Conservation (phyloP, 2,888 invertebrate species). For the Colostygia pectinataria region DNA sequence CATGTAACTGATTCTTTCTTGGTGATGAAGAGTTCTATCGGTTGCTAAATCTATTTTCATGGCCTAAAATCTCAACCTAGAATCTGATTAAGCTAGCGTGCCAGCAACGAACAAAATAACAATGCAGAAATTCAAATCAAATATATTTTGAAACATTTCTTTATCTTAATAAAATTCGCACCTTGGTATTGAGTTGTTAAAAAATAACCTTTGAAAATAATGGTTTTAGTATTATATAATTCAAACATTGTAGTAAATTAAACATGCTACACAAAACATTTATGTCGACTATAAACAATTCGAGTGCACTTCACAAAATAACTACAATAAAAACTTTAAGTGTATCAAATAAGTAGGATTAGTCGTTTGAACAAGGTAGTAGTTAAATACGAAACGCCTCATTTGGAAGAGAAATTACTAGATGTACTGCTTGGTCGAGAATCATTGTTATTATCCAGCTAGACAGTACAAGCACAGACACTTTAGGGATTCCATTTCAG, state of each 20-base stretch:
- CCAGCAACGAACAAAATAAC: no score
- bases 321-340: constrained; percentile 34
- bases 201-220: constrained; percentile 12
- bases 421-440: not conserved
- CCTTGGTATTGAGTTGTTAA: not conserved
- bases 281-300: constrained; percentile 31
- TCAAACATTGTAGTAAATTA: constrained; percentile 32
- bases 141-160: no score
- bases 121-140: no score
- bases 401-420: not conserved
- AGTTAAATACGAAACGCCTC: not conserved
- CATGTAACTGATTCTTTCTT: no score
- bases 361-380: constrained; percentile 7
- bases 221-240: constrained; percentile 23
- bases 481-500: no score
- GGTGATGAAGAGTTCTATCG: no score
- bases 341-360: constrained; percentile 20
- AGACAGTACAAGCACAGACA: not conserved
- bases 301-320: constrained; percentile 33
- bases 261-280: constrained; percentile 34
- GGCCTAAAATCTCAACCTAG: no score
- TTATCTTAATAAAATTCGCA: not conserved
- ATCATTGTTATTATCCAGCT: not conserved
- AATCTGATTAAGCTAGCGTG: no score
- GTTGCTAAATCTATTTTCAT: no score